Evolutionary conservation across 2,888 invertebrate genomes (phyloP), one percentile per base, ranked within the genome.

Genomic region (Rotaria macrura): DNA sequence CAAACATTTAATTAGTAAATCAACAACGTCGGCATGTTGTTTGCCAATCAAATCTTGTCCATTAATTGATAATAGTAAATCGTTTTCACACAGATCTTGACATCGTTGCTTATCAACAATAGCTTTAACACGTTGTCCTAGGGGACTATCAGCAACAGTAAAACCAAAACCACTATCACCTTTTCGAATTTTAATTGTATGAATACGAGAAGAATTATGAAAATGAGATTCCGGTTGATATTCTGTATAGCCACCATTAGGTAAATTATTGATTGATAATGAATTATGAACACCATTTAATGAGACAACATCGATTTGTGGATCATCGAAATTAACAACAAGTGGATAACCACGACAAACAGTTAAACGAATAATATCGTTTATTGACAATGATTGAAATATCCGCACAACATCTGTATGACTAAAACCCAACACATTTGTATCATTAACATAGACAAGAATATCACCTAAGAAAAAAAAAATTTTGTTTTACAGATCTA

Each of bases 111-210:
- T 93, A 90, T 98, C 97, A 85, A 98, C 91, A 79, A 99, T 93
- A 89, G 93, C 93, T 89, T 93, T 93, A 85, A 93, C 93, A 54
- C 85, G 85, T 86, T 87, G 87, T 43, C 79, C 79, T n/a, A 43
- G 7, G 23, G 43, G 79, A 79, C 79, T 96, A 90, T 99, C 98
- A 0, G 98, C 97, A 88, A 99, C 97, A 79, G 98, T 99, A 90
- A 99, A 99, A 0, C 99, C 99, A 90, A 99, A 99, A 0, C 99
- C 98, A 90, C 95, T 94, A 40, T 94, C 93, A 6, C 97, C 97
- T 88, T 96, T 94, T 29, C 79, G 79, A 14, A 79, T 79, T 79
- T 40, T 43, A n/a, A 79, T 43, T 79, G 40, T 25, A 79, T 43
- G n/a, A 20, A 79, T 7, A 20, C 43, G 79, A 43, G 40, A 25